Evolutionary conservation across 2,113 vertebrate genomes (phyloP).

Genomic region (Theristicus caerulescens): DNA sequence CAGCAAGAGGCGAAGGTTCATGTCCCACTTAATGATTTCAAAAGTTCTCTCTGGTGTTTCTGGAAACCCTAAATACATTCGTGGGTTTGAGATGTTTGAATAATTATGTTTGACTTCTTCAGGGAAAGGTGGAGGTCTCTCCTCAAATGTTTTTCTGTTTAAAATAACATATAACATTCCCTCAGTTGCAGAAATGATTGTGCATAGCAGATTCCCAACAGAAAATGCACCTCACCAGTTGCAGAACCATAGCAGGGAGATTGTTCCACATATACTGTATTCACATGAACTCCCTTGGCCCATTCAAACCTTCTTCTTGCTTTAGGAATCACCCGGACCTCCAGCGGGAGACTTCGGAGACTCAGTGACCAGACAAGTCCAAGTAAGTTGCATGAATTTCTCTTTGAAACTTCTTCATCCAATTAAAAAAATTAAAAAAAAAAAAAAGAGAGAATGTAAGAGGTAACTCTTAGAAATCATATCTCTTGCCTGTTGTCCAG

Average conservation of each 20-base stretch:
- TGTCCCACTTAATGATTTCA: neutral
- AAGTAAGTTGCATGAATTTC: conserved; percentile 53
- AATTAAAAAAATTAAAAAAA: neutral
- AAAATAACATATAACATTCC: neutral
- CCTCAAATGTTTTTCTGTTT: neutral
- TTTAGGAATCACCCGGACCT: conserved; percentile 70
- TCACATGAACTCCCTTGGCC: neutral
- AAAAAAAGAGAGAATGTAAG: neutral
- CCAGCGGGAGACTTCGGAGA: conserved; percentile 69
- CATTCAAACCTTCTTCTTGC: neutral
- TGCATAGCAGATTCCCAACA: neutral
- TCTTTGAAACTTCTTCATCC: neutral
- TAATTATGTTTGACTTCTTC: neutral
- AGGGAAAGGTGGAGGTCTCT: neutral
- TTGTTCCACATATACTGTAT: accelerated
- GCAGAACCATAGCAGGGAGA: accelerated
- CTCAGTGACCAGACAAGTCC: conserved; percentile 61
- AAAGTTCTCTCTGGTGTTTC: neutral
- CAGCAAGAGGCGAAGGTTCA: accelerated
- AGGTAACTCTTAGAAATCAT: neutral
- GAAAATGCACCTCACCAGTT: neutral
- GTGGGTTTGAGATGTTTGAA: neutral
- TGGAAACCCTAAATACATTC: neutral
- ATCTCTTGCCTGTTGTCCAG: neutral
- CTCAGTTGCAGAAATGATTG: accelerated